phyloP scores from a whole-genome alignment of 2,888 invertebrate species.

The Eumacrocentrus americanus region DNA sequence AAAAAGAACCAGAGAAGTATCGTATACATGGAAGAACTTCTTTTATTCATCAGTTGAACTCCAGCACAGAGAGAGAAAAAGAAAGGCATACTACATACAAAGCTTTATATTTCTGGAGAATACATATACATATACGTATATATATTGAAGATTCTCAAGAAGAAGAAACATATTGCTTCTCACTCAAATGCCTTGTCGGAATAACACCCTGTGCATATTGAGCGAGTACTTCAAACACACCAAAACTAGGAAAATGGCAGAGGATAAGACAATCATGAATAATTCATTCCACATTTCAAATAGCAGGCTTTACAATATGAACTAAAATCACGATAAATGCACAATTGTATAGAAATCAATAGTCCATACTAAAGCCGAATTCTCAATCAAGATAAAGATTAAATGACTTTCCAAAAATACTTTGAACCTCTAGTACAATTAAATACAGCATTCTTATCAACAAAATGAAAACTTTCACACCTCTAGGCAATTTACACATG shows the following conservation, averaged over 20 bases:
- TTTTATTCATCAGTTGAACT: background rate
- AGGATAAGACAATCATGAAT: conserved; percentile 36
- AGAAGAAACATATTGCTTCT: conserved; percentile 7
- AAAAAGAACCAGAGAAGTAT: background rate
- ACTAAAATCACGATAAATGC: background rate
- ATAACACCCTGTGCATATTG: conserved; percentile 19
- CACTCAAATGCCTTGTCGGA: background rate
- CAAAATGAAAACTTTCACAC: too few relatives aligned
- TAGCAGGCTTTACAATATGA: conserved; percentile 19
- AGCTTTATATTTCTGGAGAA: background rate
- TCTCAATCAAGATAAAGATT: too few relatives aligned
- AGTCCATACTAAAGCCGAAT: too few relatives aligned
- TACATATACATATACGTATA: too few relatives aligned
- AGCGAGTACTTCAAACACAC: conserved; percentile 5
- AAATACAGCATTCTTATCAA: too few relatives aligned
- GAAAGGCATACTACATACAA: background rate
- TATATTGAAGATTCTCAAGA: background rate
- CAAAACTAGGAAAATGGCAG: conserved; percentile 6
- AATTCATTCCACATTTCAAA: conserved; percentile 40
- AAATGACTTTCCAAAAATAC: too few relatives aligned
- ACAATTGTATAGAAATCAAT: background rate
- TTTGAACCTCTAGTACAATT: too few relatives aligned
- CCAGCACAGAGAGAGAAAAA: background rate
- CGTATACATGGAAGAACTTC: background rate
- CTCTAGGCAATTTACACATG: too few relatives aligned